phyloP scores from a whole-genome alignment of 2,888 invertebrate genomes.

The Ferdinandea cuprea region DNA sequence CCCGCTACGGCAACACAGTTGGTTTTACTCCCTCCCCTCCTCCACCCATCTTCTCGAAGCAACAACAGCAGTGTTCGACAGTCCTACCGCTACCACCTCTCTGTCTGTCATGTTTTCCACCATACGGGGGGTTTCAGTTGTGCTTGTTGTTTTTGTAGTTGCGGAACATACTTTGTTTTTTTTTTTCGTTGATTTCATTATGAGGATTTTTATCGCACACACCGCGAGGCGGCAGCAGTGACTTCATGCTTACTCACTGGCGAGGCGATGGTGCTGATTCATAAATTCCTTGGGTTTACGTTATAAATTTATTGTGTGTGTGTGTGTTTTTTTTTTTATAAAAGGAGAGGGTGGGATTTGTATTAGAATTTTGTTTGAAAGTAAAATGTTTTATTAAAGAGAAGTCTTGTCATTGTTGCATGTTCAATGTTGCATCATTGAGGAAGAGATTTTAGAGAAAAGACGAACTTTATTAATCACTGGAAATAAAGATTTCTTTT shows the following conservation, averaged over 20 bases:
- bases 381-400: no score
- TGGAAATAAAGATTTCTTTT: no score
- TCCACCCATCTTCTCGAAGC: neutral
- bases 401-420: no score
- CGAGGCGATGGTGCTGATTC: conserved; percentile 61
- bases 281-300: conserved; percentile 62
- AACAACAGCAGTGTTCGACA: conserved; percentile 42
- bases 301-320: conserved; percentile 20
- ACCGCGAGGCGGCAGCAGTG: conserved; percentile 33
- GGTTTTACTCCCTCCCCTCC: conserved; percentile 71
- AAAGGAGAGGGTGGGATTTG: conserved; percentile 18
- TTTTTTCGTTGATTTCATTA: conserved; percentile 64
- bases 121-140: conserved; percentile 21
- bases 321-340: neutral
- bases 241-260: conserved; percentile 66
- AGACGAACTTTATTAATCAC: no score
- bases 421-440: no score
- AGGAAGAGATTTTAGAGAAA: no score
- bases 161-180: conserved; percentile 42
- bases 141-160: conserved; percentile 38
- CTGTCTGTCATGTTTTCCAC: conserved; percentile 47
- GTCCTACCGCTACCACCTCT: conserved; percentile 47
- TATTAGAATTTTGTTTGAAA: neutral
- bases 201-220: conserved; percentile 69
- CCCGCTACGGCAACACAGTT: conserved; percentile 32